Percentiles rank a stretch among this genome's conserved stretches.
Conservation (phyloP, 1,140 invertebrate species). For the Drosophila orosa region DNA sequence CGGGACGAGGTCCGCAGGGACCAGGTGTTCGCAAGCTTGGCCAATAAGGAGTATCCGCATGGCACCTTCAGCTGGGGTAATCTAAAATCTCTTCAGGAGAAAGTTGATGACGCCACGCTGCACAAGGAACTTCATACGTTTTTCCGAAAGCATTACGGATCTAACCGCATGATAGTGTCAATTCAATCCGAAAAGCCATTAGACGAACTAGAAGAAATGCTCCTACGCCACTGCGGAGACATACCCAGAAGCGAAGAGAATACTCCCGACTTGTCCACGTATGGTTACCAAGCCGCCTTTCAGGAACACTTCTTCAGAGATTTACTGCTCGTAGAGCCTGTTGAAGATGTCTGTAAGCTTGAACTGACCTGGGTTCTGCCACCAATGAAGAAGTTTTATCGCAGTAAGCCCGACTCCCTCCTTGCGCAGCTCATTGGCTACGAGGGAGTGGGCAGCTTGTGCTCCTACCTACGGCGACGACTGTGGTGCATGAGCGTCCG, state of each 20-base stretch:
- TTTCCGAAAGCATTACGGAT: constrained; percentile 92
- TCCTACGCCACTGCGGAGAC: constrained; percentile 87
- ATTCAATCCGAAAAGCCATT: constrained; percentile 91
- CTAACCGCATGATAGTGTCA: constrained; percentile 94
- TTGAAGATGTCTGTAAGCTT: constrained; percentile 88
- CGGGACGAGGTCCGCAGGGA: constrained; percentile 84
- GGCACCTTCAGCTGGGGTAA: constrained; percentile 94
- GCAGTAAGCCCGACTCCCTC: constrained; percentile 91
- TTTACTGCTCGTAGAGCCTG: constrained; percentile 91
- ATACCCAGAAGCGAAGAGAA: constrained; percentile 88
- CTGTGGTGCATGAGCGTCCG: constrained; percentile 93
- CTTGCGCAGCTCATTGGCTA: constrained; percentile 94
- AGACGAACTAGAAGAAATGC: constrained; percentile 88
- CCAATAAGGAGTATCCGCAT: constrained; percentile 89
- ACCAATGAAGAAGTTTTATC: constrained; percentile 87
- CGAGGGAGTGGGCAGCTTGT: constrained; percentile 94
- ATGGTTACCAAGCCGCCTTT: constrained; percentile 86
- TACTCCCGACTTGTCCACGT: constrained; percentile 85
- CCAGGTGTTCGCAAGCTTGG: constrained; percentile 89
- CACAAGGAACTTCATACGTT: constrained; percentile 90
- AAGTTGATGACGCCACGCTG: constrained; percentile 87
- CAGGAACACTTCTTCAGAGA: constrained; percentile 87
- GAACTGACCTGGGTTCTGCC: constrained; percentile 92
- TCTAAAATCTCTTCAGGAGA: constrained; percentile 89
- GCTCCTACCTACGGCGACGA: constrained; percentile 92